These are phyloP conservation scores for Disparrhopalites patrizii DNA, from an alignment of 2,888 invertebrate genomes.

Conservation along the genomic window DNA sequence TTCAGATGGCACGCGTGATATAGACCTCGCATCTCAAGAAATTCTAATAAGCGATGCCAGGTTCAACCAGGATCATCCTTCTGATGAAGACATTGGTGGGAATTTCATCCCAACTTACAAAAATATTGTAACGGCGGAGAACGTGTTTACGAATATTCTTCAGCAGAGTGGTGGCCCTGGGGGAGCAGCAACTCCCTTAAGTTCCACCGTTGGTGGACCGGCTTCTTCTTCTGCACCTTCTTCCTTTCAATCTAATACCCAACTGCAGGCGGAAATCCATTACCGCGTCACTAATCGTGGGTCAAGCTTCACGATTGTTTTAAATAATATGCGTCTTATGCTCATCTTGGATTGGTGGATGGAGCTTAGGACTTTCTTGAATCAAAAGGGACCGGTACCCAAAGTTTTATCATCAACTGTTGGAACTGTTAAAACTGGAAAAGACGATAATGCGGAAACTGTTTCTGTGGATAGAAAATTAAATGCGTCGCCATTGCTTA, in stretches of 20 bases:
- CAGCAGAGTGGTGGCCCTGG: conserved; percentile 58
- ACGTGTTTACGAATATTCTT: conserved; percentile 84
- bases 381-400: conserved; percentile 39
- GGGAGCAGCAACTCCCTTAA: not conserved
- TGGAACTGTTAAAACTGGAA: too few relatives aligned
- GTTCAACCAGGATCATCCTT: conserved; percentile 19
- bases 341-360: conserved; percentile 93
- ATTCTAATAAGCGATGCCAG: conserved; percentile 76
- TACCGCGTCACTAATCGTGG: conserved; percentile 49
- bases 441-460: conserved; percentile 1
- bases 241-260: conserved; percentile 39
- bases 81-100: not conserved
- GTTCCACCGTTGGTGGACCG: conserved; percentile 5
- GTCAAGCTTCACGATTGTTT: conserved; percentile 73
- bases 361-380: conserved; percentile 71
- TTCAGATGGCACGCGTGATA: conserved; percentile 83
- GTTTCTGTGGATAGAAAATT: conserved; percentile 8
- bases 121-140: conserved; percentile 53
- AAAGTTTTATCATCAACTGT: not conserved
- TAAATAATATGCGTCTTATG: conserved; percentile 93
- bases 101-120: conserved; percentile 59
- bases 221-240: too few relatives aligned
- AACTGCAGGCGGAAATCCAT: conserved; percentile 56
- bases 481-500: conserved; percentile 35
- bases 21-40: conserved; percentile 88